Evolutionary conservation across 2,113 vertebrate species (phyloP).

Genomic region (Albula goreensis): DNA sequence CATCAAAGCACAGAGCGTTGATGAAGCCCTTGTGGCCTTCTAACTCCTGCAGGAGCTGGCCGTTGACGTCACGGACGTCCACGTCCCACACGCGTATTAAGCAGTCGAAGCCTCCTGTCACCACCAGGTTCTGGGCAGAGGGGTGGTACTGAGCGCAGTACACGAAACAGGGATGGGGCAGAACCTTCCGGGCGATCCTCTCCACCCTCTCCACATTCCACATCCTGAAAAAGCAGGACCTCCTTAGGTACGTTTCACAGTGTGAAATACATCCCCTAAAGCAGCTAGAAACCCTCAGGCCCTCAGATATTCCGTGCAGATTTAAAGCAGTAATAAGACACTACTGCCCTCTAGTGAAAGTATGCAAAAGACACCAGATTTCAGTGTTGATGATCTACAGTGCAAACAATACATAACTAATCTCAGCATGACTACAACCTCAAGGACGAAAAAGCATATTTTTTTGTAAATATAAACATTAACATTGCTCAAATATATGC

Average conservation of each 20-base stretch:
- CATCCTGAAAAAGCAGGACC: constrained; percentile 67
- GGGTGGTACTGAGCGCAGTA: constrained; percentile 93
- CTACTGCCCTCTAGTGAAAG: too few species aligned
- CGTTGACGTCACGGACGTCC: constrained; percentile 76
- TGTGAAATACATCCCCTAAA: neutral
- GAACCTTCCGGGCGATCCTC: constrained; percentile 78
- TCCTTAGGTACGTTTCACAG: neutral
- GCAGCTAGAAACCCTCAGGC: too few species aligned
- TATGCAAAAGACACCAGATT: too few species aligned
- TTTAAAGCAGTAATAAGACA: too few species aligned
- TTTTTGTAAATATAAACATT: too few species aligned
- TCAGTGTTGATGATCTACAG: too few species aligned
- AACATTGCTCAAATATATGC: too few species aligned
- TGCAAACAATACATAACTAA: too few species aligned
- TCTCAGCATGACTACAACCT: too few species aligned
- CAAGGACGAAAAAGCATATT: too few species aligned
- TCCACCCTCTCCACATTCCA: constrained; percentile 82
- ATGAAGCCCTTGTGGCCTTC: constrained; percentile 87
- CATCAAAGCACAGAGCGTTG: constrained; percentile 90
- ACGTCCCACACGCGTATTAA: constrained; percentile 87
- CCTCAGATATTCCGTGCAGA: too few species aligned
- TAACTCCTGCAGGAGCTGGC: constrained; percentile 86
- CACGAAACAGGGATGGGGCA: constrained; percentile 92
- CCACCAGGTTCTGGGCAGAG: constrained; percentile 73
- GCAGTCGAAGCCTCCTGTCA: constrained; percentile 88